Evolutionary conservation across 2,113 vertebrate species (phyloP).

Genomic region (Phalacrocorax aristotelis): DNA sequence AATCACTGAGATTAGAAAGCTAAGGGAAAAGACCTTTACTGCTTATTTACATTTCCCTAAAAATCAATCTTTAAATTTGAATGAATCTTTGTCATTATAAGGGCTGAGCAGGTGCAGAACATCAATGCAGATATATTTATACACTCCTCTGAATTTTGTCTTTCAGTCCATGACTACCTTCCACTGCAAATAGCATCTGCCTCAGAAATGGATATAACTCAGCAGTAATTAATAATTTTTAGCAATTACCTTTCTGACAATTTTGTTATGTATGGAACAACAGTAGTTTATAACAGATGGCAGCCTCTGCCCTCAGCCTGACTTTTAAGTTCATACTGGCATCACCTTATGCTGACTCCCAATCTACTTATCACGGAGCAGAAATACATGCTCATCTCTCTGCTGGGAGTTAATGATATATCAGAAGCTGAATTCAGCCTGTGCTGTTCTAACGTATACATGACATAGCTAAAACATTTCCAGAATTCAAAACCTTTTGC

Average conservation of each 20-base stretch:
- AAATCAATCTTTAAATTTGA: constrained; percentile 6
- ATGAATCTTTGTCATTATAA: background rate
- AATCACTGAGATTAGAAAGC: constrained; percentile 19
- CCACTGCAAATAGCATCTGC: background rate
- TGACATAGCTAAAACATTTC: background rate
- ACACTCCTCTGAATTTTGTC: background rate
- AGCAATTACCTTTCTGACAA: background rate
- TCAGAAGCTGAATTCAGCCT: background rate
- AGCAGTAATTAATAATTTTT: background rate
- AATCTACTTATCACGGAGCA: background rate
- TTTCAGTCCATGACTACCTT: background rate
- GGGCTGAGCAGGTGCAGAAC: background rate
- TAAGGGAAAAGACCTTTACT: background rate
- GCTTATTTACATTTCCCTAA: constrained; percentile 33
- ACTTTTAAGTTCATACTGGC: background rate
- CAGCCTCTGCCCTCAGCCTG: background rate
- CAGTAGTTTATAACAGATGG: background rate
- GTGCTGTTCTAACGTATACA: background rate
- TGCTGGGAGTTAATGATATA: background rate
- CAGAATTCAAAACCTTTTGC: background rate
- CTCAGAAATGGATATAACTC: background rate
- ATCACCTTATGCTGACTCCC: background rate
- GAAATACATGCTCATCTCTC: background rate
- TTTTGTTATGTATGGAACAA: background rate
- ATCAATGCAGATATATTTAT: background rate